phyloP scores from a whole-genome alignment of 2,888 invertebrate species.

The Elysia crispata region DNA sequence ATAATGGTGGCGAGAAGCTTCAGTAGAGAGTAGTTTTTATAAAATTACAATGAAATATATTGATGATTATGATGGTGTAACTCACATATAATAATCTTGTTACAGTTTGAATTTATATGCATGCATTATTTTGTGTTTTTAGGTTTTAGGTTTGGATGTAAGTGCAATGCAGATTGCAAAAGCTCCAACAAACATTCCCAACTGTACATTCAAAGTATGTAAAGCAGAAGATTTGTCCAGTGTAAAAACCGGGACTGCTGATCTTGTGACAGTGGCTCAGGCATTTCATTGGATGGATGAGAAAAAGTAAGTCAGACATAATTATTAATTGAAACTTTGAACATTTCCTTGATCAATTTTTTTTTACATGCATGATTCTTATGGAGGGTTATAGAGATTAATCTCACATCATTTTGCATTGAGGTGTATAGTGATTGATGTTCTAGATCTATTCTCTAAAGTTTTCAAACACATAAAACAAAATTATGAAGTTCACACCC shows the following conservation, averaged over 20 bases:
- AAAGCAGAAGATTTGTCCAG: conserved; percentile 76
- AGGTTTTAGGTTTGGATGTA: conserved; percentile 78
- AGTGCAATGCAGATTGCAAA: conserved; percentile 77
- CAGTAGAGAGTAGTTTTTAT: background rate
- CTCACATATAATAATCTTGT: background rate
- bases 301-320: conserved; percentile 57
- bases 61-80: background rate
- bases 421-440: no score
- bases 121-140: background rate
- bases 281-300: conserved; percentile 79
- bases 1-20: no score
- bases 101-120: background rate
- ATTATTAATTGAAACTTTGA: background rate
- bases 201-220: conserved; percentile 69
- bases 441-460: no score
- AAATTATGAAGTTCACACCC: no score
- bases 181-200: conserved; percentile 67
- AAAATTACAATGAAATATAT: background rate
- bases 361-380: no score
- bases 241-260: conserved; percentile 57
- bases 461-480: no score
- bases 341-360: background rate
- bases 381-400: no score
- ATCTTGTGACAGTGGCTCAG: conserved; percentile 78
- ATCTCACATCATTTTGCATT: no score